These are phyloP conservation scores for Setipinna tenuifilis DNA, from an alignment of 2,797 vertebrate species.

Conservation along the genomic window DNA sequence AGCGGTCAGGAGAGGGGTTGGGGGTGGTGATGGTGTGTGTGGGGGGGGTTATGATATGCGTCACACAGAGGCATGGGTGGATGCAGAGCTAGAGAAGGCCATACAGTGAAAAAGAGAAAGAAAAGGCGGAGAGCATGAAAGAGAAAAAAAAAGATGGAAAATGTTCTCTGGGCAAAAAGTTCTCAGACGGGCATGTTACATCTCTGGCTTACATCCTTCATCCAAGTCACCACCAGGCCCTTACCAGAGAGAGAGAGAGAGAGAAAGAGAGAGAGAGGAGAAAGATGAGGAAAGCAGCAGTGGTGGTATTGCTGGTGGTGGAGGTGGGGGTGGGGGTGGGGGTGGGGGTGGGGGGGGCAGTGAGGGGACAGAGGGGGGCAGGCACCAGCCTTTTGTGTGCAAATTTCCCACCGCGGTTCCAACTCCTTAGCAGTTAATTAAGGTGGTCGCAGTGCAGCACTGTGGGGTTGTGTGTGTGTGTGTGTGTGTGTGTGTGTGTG, in stretches of 20 bases:
- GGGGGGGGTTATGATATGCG: too few species aligned
- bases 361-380: slow-evolving; percentile 61
- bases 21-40: too few species aligned
- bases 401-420: slow-evolving; percentile 92
- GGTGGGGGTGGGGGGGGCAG: slow-evolving; percentile 49
- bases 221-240: neutral
- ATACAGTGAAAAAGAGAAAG: neutral
- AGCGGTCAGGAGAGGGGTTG: too few species aligned
- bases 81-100: too few species aligned
- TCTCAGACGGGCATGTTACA: neutral
- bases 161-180: neutral
- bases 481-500: slow-evolving; percentile 5
- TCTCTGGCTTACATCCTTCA: neutral
- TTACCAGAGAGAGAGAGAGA: slow-evolving; percentile 31
- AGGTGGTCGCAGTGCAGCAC: slow-evolving; percentile 72
- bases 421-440: slow-evolving; percentile 94
- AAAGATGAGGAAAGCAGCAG: slow-evolving; percentile 31
- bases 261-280: slow-evolving; percentile 25
- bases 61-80: too few species aligned
- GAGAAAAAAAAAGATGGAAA: slow-evolving; percentile 67
- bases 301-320: slow-evolving; percentile 19
- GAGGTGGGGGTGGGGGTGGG: slow-evolving; percentile 48
- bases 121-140: slow-evolving; percentile 10
- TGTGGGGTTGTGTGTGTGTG: slow-evolving; percentile 56
- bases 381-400: slow-evolving; percentile 92